Base-by-base conservation (phyloP, 2,797 vertebrate genomes). In the Typhlichthys subterraneus region DNA sequence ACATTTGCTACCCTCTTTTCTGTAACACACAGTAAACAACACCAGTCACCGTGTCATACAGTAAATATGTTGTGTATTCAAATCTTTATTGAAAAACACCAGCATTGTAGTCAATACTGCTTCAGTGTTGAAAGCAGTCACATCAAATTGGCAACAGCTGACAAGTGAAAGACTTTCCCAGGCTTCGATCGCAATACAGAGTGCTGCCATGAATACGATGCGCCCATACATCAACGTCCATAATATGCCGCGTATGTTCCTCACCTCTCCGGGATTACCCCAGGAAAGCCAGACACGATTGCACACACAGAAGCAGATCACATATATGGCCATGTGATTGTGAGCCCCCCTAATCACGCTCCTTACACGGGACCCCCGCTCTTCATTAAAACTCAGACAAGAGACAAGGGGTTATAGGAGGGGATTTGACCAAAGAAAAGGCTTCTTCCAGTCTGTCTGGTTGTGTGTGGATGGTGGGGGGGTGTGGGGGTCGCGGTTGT, bases 341-440 rank as follows among this genome's bases (percentile, higher is more conserved):
- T 46, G 60, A 65, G 42, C 57, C 73, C 79, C 84, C 76, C 78
- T 76, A 81, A 83, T 87, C 80, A 86, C 73, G 84, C 63, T 73
- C 85, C 81, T 84, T 84, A 83, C 81, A 82, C 69, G 82, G 85
- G 79, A 85, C 77, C 78, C 65, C 76, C 80, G 69, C 86, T 87
- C 89, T 89, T 92, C 86, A 92, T 92, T 92, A 92, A 91, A 91
- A 84, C 81, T 70, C 84, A 91, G 88, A 91, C 83, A 83, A 83
- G 82, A 73, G 68, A 55, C 33, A 7, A 7, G 13, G 31, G 53
- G n/a, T 5, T 33, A 13, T 12, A 55, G 57, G 75, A 69, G 2
- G 70, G 63, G 55, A 61, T 12, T 45, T 70, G 72, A 65, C 52
- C 71, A 73, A 80, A 88, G 87, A 91, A 91, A 86, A 81, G 83